Evolutionary conservation across 2,113 vertebrate species (phyloP).

Genomic region (Pollimyrus isidori): DNA sequence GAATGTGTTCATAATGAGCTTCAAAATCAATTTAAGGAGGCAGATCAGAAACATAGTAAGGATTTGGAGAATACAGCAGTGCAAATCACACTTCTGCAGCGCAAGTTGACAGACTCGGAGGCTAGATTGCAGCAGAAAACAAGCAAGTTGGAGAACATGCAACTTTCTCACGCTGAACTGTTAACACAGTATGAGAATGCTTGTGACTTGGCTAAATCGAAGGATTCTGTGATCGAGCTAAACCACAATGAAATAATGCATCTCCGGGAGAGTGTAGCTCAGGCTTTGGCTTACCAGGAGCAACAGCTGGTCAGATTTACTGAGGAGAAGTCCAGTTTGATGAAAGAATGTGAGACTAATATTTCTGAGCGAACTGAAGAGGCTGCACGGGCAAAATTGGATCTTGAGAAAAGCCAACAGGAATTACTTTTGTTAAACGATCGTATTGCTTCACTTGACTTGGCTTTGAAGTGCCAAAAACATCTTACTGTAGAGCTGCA

Average conservation of each 20-base stretch:
- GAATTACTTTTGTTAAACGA: conserved; percentile 44
- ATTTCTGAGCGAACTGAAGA: conserved; percentile 44
- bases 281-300: conserved; percentile 35
- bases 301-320: conserved; percentile 40
- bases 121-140: conserved; percentile 54
- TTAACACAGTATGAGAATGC: conserved; percentile 56
- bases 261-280: conserved; percentile 44
- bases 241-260: conserved; percentile 46
- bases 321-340: conserved; percentile 43
- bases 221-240: conserved; percentile 48
- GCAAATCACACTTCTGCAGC: conserved; percentile 61
- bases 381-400: conserved; percentile 36
- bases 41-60: conserved; percentile 66
- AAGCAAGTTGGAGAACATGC: conserved; percentile 53
- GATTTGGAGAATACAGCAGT: conserved; percentile 67
- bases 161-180: conserved; percentile 54
- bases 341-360: conserved; percentile 46
- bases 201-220: conserved; percentile 47
- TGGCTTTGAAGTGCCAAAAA: conserved; percentile 60
- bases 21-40: conserved; percentile 49
- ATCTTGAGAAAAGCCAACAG: conserved; percentile 39
- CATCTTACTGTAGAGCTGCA: conserved; percentile 60
- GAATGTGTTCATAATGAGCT: conserved; percentile 58
- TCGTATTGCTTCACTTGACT: conserved; percentile 56
- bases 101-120: conserved; percentile 58